Evolutionary conservation across 2,888 invertebrate genomes (phyloP).

Genomic region (Cenopis cana): DNA sequence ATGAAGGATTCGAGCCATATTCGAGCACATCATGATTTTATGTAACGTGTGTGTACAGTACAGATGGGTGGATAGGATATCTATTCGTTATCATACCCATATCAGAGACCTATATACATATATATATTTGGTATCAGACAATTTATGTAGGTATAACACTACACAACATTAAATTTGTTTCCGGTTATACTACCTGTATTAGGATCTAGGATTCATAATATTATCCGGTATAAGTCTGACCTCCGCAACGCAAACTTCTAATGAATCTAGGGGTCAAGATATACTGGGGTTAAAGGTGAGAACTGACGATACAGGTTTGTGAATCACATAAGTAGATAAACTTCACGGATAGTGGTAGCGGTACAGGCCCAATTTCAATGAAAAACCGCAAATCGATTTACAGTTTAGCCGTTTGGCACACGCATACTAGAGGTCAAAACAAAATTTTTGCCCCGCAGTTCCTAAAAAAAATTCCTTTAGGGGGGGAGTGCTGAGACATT

Average conservation of each 20-base stretch:
- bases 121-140: constrained; percentile 6
- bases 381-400: too few relatives aligned
- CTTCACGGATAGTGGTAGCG: too few relatives aligned
- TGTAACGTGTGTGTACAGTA: constrained; percentile 6
- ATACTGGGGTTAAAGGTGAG: neutral
- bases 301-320: neutral
- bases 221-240: neutral
- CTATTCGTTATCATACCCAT: constrained; percentile 18
- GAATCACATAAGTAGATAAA: too few relatives aligned
- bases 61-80: neutral
- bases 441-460: too few relatives aligned
- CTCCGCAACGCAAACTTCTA: neutral
- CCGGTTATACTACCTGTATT: too few relatives aligned
- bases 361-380: too few relatives aligned
- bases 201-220: neutral
- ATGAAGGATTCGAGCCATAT: constrained; percentile 12
- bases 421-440: too few relatives aligned
- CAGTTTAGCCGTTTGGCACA: too few relatives aligned
- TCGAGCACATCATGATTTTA: constrained; percentile 20
- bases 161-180: neutral
- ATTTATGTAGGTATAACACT: neutral
- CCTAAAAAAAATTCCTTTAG: too few relatives aligned
- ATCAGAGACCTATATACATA: too few relatives aligned
- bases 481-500: too few relatives aligned
- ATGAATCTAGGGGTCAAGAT: neutral